Base-by-base conservation (phyloP, 2,888 invertebrate species). In the Augiades crinisus region DNA sequence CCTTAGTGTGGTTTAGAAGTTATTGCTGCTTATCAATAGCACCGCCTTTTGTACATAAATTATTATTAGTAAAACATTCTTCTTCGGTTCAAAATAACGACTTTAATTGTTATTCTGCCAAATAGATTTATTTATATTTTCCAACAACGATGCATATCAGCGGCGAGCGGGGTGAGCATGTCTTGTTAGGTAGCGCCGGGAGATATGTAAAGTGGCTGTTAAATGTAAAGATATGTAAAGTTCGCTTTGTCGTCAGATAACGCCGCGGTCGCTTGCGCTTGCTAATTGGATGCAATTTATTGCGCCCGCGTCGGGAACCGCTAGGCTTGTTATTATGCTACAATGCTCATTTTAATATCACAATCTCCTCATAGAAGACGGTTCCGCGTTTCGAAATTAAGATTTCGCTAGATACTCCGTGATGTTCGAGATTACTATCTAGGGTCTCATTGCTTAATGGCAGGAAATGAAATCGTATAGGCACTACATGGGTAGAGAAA, bases 241-340 rank as follows among this genome's bases (percentile, higher is more conserved):
- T 69, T 72, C 60, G 67, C 81, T 83, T 85, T 83, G 82, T 78
- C 70, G 72, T 62, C 69, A 69, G 81, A 81, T 82, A 82, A 64
- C 67, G 69, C 70, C 61, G 64, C 67, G 63, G 64, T 63, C 60
- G 62, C 60, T 64, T 65, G 78, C 85, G 61, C 60, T 65, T 66
- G 78, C 87, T 88, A 88, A 88, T 88, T 88, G 81, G 87, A 74
- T 72, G 76, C 72, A 78, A 88, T 86, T 85, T 86, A 87, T 82
- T 75, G 74, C 73, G 65, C 68, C 62, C 65, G 66, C 69, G 62
- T 51, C 57, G 55, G 40, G 57, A 63, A 57, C 63, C 58, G 59
- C 62, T 64, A 51, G 54, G 58, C 63, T 56, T 59, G 54, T 57
- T 53, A 27, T 27, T 27, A 27, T 27, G 27, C 10, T 10, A 27